Evolutionary conservation across 2,113 vertebrate genomes (phyloP).

Genomic region (Oncorhynchus kisutch): DNA sequence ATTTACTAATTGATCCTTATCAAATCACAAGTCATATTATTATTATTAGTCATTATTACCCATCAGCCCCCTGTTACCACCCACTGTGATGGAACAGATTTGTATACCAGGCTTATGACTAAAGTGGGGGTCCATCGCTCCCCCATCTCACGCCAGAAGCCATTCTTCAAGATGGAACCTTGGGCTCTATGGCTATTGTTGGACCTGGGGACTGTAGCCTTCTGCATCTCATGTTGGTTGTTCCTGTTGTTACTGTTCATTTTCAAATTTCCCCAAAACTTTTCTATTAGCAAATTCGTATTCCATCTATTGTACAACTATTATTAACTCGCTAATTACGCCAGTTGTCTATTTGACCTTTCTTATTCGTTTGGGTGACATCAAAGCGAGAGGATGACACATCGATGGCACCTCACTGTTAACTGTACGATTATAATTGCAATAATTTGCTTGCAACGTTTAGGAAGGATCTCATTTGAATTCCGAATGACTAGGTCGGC

Average conservation of each 20-base stretch:
- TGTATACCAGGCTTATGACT: background rate
- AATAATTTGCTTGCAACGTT: background rate
- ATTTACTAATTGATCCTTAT: conserved; percentile 69
- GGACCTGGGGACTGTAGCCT: background rate
- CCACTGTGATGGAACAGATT: background rate
- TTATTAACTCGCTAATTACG: background rate
- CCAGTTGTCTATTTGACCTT: background rate
- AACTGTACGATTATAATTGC: background rate
- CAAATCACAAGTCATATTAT: conserved; percentile 12
- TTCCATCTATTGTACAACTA: too few relatives aligned
- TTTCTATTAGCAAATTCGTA: too few relatives aligned
- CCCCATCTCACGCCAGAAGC: background rate
- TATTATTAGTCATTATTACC: too few relatives aligned
- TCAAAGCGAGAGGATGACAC: background rate
- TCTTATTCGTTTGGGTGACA: background rate
- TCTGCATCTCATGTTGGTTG: background rate
- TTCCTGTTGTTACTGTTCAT: background rate
- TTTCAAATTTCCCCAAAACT: too few relatives aligned
- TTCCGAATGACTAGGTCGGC: background rate
- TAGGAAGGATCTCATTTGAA: background rate
- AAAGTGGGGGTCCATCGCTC: background rate
- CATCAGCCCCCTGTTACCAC: background rate
- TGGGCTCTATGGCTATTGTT: background rate
- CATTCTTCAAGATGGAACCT: background rate
- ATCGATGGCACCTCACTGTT: background rate